phyloP scores from a whole-genome alignment of 2,113 vertebrate genomes.

The Tachuris rubrigastra region DNA sequence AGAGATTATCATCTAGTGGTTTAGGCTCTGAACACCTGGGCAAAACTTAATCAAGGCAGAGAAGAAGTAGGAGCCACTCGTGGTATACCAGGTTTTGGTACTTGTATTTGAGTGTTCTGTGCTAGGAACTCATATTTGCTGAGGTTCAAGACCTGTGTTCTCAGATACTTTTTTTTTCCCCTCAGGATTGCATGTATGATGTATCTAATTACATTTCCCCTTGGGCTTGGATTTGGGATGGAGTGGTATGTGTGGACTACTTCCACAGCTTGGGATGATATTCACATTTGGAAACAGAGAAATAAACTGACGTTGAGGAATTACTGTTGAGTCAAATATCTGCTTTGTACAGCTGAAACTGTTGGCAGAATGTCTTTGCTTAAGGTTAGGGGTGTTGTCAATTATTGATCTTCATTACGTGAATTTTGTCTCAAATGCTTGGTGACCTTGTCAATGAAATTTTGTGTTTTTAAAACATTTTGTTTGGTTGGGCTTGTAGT shows the following conservation, averaged over 20 bases:
- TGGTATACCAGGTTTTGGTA: background rate
- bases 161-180: fast-evolving
- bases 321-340: background rate
- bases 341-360: background rate
- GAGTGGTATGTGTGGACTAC: background rate
- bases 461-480: background rate
- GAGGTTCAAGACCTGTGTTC: background rate
- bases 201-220: background rate
- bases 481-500: background rate
- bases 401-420: background rate
- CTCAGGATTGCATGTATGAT: background rate
- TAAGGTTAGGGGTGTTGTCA: background rate
- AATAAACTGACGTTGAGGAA: background rate
- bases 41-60: background rate
- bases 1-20: background rate
- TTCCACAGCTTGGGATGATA: background rate
- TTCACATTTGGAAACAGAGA: background rate
- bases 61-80: background rate
- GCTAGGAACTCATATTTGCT: background rate
- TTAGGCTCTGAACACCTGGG: background rate
- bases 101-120: background rate
- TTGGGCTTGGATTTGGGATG: background rate
- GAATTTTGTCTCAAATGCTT: background rate
- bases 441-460: background rate
- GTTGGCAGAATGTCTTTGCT: background rate